A percentile compares a stretch with the other conserved stretches of the same genome.
phyloP scores from a whole-genome alignment of 2,888 invertebrate species.

The Melinopterus prodromus region DNA sequence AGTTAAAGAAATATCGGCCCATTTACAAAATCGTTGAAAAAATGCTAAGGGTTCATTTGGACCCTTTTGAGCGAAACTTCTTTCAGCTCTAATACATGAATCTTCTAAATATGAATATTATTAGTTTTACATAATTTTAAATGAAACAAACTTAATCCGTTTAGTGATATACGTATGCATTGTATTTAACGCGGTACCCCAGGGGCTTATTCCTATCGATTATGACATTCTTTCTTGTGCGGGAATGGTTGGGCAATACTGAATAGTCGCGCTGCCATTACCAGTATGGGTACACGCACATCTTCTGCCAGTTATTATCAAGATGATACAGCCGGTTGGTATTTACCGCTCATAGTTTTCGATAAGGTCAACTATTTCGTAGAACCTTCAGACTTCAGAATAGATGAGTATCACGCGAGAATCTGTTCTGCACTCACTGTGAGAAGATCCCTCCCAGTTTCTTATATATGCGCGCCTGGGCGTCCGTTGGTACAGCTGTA shows the following conservation, averaged over 20 bases:
- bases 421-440: not conserved
- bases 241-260: not conserved
- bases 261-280: not conserved
- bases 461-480: not conserved
- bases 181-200: not conserved
- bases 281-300: not conserved
- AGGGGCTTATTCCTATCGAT: not conserved
- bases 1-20: too few relatives aligned
- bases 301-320: constrained; percentile 5
- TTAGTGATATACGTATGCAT: not conserved
- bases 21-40: too few relatives aligned
- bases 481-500: not conserved
- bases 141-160: too few relatives aligned
- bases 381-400: constrained; percentile 11
- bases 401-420: constrained; percentile 4
- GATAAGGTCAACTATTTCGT: constrained; percentile 25
- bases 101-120: too few relatives aligned
- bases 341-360: constrained; percentile 13
- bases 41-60: too few relatives aligned
- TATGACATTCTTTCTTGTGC: not conserved
- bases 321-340: constrained; percentile 18
- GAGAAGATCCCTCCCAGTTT: not conserved
- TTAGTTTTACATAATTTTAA: too few relatives aligned
- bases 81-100: too few relatives aligned
- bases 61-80: too few relatives aligned